Conservation (phyloP, 2,888 invertebrate genomes). For the Heliconius charithonia region DNA sequence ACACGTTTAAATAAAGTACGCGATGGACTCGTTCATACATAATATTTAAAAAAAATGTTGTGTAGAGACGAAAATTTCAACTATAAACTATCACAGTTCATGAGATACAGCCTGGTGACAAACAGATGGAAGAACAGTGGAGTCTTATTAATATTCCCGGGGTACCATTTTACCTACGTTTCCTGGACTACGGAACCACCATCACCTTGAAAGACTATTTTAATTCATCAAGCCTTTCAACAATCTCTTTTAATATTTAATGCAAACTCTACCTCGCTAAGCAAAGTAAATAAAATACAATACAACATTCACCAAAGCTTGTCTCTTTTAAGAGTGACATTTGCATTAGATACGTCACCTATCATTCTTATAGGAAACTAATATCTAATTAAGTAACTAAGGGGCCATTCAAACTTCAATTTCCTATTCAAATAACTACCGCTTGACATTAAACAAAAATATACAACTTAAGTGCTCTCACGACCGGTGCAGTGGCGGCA, state of each 20-base stretch:
- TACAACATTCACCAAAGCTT: conserved; percentile 21
- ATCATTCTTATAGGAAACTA: conserved; percentile 40
- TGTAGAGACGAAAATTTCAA: too few relatives aligned
- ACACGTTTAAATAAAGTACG: too few relatives aligned
- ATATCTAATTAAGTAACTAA: conserved; percentile 38
- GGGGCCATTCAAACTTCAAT: conserved; percentile 32
- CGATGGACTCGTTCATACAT: too few relatives aligned
- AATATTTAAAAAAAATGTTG: too few relatives aligned
- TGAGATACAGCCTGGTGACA: too few relatives aligned
- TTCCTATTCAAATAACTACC: not conserved
- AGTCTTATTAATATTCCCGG: too few relatives aligned
- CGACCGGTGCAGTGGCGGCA: not conserved
- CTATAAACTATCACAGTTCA: too few relatives aligned
- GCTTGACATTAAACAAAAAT: conserved; percentile 7
- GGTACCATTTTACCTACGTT: too few relatives aligned
- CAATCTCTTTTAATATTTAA: too few relatives aligned
- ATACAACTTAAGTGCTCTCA: not conserved
- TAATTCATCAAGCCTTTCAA: too few relatives aligned
- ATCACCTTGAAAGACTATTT: not conserved
- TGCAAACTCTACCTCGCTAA: not conserved
- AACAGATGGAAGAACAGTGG: too few relatives aligned
- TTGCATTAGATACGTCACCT: conserved; percentile 44
- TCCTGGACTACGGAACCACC: too few relatives aligned
- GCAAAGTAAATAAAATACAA: not conserved
- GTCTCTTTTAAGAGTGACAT: conserved; percentile 37